A percentile compares a stretch with the other conserved stretches of the same genome.
phyloP scores from a whole-genome alignment of 2,888 invertebrate species.

The Carabus problematicus region DNA sequence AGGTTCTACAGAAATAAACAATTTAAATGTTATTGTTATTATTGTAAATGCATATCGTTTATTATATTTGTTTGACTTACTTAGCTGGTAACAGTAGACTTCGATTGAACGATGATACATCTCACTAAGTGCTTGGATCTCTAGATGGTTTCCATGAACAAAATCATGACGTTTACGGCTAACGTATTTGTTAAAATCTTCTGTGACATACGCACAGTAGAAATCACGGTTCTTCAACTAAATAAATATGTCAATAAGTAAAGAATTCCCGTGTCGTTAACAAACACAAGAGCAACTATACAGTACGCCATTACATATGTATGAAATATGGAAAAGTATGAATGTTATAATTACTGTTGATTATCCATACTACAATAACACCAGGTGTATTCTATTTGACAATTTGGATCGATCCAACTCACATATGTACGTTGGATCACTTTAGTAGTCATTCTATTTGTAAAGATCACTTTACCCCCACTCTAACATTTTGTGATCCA shows the following conservation, averaged over 20 bases:
- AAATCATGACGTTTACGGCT: constrained; percentile 78
- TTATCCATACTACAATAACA: neutral
- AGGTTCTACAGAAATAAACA: constrained; percentile 67
- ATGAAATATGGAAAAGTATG: constrained; percentile 1
- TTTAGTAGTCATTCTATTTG: too few species aligned
- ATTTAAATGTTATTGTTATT: neutral
- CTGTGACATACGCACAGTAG: constrained; percentile 87
- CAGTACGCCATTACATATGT: neutral
- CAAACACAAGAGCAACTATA: neutral
- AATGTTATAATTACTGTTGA: neutral
- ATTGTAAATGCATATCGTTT: neutral
- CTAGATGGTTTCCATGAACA: constrained; percentile 89
- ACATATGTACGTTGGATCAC: too few species aligned
- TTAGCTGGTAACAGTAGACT: constrained; percentile 80
- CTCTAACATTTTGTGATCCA: too few species aligned
- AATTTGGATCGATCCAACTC: too few species aligned
- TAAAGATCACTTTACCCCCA: too few species aligned
- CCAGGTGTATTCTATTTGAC: too few species aligned
- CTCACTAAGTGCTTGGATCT: constrained; percentile 90
- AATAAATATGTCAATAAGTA: constrained; percentile 45
- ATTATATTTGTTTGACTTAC: constrained; percentile 56
- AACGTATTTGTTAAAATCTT: constrained; percentile 85
- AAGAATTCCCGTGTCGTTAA: neutral
- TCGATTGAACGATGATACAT: constrained; percentile 88
- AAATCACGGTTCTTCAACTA: constrained; percentile 86